Evolutionary conservation across 2,888 invertebrate genomes (phyloP).

Genomic region (Zygaena filipendulae): DNA sequence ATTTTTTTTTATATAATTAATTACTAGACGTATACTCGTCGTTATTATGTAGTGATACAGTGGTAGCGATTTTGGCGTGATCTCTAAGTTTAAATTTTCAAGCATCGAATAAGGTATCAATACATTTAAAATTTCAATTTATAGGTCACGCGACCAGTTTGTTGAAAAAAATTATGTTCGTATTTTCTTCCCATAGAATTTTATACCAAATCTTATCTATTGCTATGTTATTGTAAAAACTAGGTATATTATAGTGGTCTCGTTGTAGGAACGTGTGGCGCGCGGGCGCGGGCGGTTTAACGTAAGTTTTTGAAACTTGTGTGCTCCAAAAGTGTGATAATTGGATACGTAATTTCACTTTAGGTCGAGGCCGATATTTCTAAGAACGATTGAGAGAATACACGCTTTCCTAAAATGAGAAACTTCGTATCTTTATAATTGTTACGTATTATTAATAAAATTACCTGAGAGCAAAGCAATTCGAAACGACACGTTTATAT

Average conservation of each 20-base stretch:
- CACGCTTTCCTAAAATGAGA: conserved; percentile 20
- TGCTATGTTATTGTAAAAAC: conserved; percentile 14
- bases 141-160: too few relatives aligned
- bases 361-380: too few relatives aligned
- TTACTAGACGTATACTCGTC: not conserved
- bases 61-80: too few relatives aligned
- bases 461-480: too few relatives aligned
- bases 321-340: conserved; percentile 1
- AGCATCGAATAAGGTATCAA: too few relatives aligned
- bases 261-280: conserved; percentile 18
- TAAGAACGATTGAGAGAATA: conserved; percentile 7
- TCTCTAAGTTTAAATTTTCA: too few relatives aligned
- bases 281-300: conserved; percentile 3
- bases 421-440: conserved; percentile 21
- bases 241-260: conserved; percentile 12
- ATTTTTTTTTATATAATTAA: conserved; percentile 27
- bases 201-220: conserved; percentile 20
- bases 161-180: conserved; percentile 7
- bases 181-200: conserved; percentile 16
- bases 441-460: not conserved
- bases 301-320: conserved; percentile 1
- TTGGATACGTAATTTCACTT: conserved; percentile 1
- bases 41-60: too few relatives aligned
- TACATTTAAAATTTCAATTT: too few relatives aligned
- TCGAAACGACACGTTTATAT: conserved; percentile 16